These are phyloP conservation scores for Ceraclea dissimilis DNA, from an alignment of 2,888 invertebrate species.

Conservation along the genomic window DNA sequence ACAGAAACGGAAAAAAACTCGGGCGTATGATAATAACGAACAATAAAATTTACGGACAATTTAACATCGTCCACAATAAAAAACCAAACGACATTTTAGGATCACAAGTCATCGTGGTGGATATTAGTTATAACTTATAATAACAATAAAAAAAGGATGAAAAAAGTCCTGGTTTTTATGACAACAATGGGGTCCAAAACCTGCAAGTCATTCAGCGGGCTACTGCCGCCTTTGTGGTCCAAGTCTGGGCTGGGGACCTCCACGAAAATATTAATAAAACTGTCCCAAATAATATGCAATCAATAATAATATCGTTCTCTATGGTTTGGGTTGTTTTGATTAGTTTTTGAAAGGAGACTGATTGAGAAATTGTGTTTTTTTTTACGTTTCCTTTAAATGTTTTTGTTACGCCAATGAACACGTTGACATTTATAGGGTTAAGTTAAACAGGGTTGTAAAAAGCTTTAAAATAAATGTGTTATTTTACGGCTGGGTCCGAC, in stretches of 20 bases:
- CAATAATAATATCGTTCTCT: not conserved
- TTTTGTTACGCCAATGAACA: constrained; percentile 1
- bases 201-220: constrained; percentile 3
- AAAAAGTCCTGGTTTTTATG: not conserved
- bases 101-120: not conserved
- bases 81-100: not conserved
- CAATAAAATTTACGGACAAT: not conserved
- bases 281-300: constrained; percentile 6
- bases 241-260: constrained; percentile 3
- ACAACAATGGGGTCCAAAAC: not conserved
- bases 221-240: constrained; percentile 2
- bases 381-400: not conserved
- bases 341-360: not conserved
- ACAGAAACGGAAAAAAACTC: too few species aligned
- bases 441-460: not conserved
- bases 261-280: constrained; percentile 8
- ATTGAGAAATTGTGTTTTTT: not conserved
- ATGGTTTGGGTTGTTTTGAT: not conserved
- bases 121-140: not conserved
- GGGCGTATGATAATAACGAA: too few species aligned
- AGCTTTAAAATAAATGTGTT: too few species aligned
- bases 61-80: not conserved
- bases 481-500: too few species aligned
- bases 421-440: not conserved
- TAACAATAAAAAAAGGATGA: not conserved